Evolutionary conservation across 2,797 vertebrate species (phyloP), one percentile per base, ranked within the genome.

Genomic region (Sciurus vulgaris): DNA sequence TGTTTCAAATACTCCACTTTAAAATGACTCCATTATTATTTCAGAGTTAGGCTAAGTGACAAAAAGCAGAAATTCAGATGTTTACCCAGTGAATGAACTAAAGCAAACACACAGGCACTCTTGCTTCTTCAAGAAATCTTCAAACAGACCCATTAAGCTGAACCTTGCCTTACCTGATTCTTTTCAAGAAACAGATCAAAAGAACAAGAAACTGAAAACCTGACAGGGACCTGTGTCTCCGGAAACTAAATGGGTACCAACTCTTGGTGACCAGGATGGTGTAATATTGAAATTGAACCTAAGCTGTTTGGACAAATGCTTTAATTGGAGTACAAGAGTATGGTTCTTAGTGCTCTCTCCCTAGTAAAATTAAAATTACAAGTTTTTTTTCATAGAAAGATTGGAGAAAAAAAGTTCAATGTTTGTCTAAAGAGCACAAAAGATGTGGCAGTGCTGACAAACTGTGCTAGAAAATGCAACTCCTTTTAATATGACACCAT

Each of bases 31-130:
- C 96, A 96, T 97, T 97, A 97, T 94, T 97, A 97, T 95, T 97
- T 98, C 96, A 93, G 91, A 97, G 94, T 93, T 96, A 96, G 81
- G 95, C 76, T 96, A 88, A 97, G 96, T 90, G 97, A 98, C 94
- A 97, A 92, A 96, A 97, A 98, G 76, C 96, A 97, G 97, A 98
- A 97, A 97, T 96, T 94, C 93, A 96, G 92, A 96, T 97, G 97
- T 98, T 98, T 98, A 98, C 94, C 88, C 4, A 93, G 97, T 3
- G 94, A 98, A 97, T 97, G 97, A 97, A 96, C 97, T 97, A 94
- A 97, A 96, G 96, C 86, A 95, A 96, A 97, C 41, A 84, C 94
- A 92, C 96, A 44, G 76, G 76, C 86, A 61, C 85, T 82, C 74
- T 93, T 89, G 96, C 85, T 65, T 26, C 90, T 95, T 87, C 70